A percentile compares a stretch with the other conserved stretches of the same genome.
Conservation (phyloP, 2,113 vertebrate species). For the Miniopterus natalensis region DNA sequence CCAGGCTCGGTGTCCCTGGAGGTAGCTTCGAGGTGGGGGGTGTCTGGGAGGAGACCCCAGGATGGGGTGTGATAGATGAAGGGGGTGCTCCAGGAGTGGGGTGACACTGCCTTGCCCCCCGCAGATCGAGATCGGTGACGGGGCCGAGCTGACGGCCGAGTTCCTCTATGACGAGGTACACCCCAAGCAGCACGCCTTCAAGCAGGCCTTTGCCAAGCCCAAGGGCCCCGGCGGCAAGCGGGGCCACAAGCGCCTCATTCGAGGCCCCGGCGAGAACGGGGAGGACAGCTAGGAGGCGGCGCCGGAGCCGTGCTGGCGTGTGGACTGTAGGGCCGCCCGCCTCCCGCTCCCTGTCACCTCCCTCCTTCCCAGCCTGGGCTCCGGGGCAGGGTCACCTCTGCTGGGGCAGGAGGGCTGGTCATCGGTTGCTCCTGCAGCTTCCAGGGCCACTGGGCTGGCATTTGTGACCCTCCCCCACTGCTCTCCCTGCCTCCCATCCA, state of each 20-base stretch:
- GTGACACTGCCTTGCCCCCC: background rate
- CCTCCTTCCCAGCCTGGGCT: constrained; percentile 9
- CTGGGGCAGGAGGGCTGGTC: background rate
- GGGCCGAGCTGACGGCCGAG: constrained; percentile 94
- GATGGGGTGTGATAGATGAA: background rate
- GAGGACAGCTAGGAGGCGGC: constrained; percentile 92
- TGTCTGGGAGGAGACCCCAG: background rate
- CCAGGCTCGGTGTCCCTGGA: background rate
- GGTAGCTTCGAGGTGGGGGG: background rate
- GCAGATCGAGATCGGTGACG: constrained; percentile 97
- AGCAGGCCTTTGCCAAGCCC: constrained; percentile 97
- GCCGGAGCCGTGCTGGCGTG: background rate
- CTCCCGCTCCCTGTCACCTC: constrained; percentile 65
- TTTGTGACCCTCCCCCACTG: background rate
- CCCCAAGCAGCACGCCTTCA: constrained; percentile 97
- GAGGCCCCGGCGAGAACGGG: constrained; percentile 93
- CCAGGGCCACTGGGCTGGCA: background rate
- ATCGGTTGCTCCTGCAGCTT: background rate
- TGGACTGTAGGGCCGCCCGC: constrained; percentile 54
- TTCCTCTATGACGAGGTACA: constrained; percentile 99
- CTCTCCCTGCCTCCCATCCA: constrained; percentile 5
- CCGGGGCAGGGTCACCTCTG: background rate
- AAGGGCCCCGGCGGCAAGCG: constrained; percentile 97
- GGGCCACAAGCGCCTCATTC: constrained; percentile 97
- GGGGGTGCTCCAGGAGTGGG: background rate